phyloP scores from a whole-genome alignment of 2,113 vertebrate genomes.

The Sphyrna mokarran region DNA sequence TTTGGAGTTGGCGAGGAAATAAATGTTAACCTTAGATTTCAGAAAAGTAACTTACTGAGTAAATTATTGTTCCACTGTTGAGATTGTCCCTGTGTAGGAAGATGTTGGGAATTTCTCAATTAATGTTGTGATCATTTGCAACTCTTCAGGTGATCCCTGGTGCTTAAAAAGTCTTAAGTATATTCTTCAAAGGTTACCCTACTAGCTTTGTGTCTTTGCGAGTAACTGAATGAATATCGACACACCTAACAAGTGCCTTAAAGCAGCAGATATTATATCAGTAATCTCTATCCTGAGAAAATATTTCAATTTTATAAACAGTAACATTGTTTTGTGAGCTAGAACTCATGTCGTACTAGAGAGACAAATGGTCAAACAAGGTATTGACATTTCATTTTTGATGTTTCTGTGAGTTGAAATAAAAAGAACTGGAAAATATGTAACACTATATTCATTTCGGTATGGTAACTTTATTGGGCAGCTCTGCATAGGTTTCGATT shows the following conservation, averaged over 20 bases:
- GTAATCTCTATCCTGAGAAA: slow-evolving; percentile 7
- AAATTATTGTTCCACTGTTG: background rate
- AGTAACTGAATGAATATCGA: background rate
- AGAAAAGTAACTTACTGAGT: background rate
- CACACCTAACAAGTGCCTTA: background rate
- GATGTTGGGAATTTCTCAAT: slow-evolving; percentile 7
- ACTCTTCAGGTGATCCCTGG: slow-evolving; percentile 4
- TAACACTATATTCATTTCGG: background rate
- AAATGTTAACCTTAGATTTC: background rate
- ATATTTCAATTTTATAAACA: background rate
- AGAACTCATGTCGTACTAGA: background rate
- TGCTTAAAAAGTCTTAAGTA: background rate
- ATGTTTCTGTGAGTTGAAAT: background rate
- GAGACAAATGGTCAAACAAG: slow-evolving; percentile 11
- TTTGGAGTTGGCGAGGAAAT: background rate
- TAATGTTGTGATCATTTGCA: background rate
- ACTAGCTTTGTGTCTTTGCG: background rate
- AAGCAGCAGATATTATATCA: background rate
- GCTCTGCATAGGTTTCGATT: background rate
- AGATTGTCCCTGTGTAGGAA: background rate
- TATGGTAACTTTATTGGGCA: background rate
- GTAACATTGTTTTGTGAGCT: background rate
- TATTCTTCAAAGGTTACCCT: background rate
- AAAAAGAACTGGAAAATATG: background rate
- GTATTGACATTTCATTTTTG: background rate